Evolutionary conservation across 2,888 invertebrate genomes (phyloP).

Genomic region (Philopedon plagiatum): DNA sequence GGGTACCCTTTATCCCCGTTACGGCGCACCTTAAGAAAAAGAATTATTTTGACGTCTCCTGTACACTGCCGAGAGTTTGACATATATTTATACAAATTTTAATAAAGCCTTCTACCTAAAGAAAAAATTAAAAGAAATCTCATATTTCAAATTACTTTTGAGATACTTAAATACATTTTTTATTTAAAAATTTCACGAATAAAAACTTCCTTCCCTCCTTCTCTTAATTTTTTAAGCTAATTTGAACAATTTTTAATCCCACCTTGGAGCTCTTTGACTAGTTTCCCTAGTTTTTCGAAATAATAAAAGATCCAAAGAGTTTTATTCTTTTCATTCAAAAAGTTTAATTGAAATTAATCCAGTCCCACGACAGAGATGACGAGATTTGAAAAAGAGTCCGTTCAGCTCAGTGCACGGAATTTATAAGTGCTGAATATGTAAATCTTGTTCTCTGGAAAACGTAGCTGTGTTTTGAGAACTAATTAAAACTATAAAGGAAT

Average conservation of each 20-base stretch:
- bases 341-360: constrained; percentile 47
- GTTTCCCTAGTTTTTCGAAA: constrained; percentile 10
- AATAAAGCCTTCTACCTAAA: no score
- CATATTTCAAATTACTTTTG: no score
- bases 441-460: constrained; percentile 44
- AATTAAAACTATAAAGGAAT: constrained; percentile 48
- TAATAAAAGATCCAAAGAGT: constrained; percentile 18
- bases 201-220: background rate
- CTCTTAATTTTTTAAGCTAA: background rate
- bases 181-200: no score
- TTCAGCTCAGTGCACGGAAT: constrained; percentile 23
- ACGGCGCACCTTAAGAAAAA: no score
- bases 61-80: no score
- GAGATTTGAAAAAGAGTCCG: constrained; percentile 36
- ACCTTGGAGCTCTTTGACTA: constrained; percentile 17
- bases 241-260: constrained; percentile 28
- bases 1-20: no score
- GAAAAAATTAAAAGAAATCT: no score
- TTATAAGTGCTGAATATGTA: constrained; percentile 48
- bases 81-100: no score
- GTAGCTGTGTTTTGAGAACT: constrained; percentile 43
- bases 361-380: constrained; percentile 37
- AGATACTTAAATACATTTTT: background rate
- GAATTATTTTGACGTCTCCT: no score
- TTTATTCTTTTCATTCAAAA: constrained; percentile 37